These are phyloP conservation scores for Atherinosoma microstoma DNA, from an alignment of 2,797 vertebrate genomes.

Conservation along the genomic window DNA sequence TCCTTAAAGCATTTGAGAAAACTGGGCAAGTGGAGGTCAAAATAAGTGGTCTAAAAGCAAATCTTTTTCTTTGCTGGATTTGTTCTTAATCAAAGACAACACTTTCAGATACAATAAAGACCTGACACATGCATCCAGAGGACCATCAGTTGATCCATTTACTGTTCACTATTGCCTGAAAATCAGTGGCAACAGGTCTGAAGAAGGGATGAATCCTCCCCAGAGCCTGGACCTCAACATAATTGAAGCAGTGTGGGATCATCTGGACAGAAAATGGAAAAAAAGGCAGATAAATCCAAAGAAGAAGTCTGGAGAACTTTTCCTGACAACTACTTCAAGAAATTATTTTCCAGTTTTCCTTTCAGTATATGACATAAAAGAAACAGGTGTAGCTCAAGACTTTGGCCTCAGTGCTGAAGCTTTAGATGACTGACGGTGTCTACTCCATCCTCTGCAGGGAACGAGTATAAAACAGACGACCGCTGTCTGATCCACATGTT, in stretches of 20 bases:
- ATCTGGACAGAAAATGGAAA: too few relatives aligned
- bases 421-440: neutral
- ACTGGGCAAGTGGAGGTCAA: neutral
- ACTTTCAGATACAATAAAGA: too few relatives aligned
- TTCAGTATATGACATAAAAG: neutral
- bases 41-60: neutral
- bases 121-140: neutral
- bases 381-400: neutral
- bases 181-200: too few relatives aligned
- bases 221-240: too few relatives aligned
- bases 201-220: too few relatives aligned
- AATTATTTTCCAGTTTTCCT: neutral
- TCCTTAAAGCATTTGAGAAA: neutral
- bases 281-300: too few relatives aligned
- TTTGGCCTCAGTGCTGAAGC: neutral
- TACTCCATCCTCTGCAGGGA: slow-evolving; percentile 67
- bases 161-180: neutral
- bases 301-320: too few relatives aligned
- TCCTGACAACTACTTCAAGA: too few relatives aligned
- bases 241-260: too few relatives aligned
- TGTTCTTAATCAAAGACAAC: too few relatives aligned
- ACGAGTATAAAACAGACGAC: slow-evolving; percentile 82
- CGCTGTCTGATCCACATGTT: slow-evolving; percentile 83
- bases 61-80: neutral
- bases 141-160: neutral